phyloP scores from a whole-genome alignment of 2,797 vertebrate genomes.

The Margarornis squamiger region DNA sequence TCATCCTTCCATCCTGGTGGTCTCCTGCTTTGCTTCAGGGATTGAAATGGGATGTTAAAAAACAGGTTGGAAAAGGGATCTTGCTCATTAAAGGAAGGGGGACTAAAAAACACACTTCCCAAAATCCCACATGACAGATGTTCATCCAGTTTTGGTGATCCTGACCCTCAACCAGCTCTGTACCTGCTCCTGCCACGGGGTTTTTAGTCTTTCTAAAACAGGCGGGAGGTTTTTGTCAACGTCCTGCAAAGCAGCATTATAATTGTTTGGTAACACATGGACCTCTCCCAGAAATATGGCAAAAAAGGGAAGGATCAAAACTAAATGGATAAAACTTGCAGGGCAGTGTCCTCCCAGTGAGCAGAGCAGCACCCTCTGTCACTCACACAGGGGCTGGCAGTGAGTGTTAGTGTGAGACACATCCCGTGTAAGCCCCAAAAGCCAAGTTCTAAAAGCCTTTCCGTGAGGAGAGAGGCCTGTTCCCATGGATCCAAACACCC shows the following conservation, averaged over 20 bases:
- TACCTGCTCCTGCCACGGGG: neutral
- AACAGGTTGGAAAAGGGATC: neutral
- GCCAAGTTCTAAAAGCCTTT: neutral
- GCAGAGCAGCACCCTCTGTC: neutral
- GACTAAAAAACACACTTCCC: neutral
- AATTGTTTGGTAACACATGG: accelerated
- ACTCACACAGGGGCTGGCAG: neutral
- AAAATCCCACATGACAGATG: accelerated
- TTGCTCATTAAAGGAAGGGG: neutral
- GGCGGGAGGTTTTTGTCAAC: neutral
- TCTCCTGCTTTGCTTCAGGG: neutral
- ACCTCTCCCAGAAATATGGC: neutral
- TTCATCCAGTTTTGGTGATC: neutral
- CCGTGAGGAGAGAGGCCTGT: neutral
- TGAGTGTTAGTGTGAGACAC: neutral
- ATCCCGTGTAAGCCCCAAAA: neutral
- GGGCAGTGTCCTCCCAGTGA: neutral
- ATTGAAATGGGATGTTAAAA: neutral
- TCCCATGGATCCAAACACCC: neutral
- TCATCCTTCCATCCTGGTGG: neutral
- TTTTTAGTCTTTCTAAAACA: neutral
- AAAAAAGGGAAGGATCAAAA: neutral
- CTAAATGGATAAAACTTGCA: neutral
- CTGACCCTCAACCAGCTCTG: neutral
- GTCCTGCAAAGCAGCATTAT: neutral